Conservation (phyloP, 2,113 vertebrate genomes). For the Rhinopithecus roxellana region DNA sequence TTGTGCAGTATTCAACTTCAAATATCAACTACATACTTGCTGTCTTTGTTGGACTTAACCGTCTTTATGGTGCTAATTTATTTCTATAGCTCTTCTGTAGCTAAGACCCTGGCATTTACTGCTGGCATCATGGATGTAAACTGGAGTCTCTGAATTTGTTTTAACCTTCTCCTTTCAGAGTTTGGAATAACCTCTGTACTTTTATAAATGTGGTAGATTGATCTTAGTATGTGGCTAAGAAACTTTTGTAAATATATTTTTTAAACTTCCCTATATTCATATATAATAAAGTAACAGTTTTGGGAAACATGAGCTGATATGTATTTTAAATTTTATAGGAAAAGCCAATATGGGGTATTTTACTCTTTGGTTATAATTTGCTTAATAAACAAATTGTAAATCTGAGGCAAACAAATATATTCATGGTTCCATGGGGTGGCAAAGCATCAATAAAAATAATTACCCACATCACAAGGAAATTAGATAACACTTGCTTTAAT, state of each 20-base stretch:
- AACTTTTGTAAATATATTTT: not conserved
- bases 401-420: not conserved
- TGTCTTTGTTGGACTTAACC: constrained; percentile 52
- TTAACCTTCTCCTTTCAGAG: constrained; percentile 42
- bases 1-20: constrained; percentile 51
- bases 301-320: not conserved
- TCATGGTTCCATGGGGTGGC: not conserved
- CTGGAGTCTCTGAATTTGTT: constrained; percentile 25
- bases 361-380: not conserved
- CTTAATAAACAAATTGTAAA: constrained; percentile 49
- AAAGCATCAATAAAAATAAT: constrained; percentile 53
- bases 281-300: constrained; percentile 14
- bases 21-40: constrained; percentile 51
- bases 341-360: not conserved
- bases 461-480: constrained; percentile 57
- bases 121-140: constrained; percentile 6
- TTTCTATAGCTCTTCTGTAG: constrained; percentile 35
- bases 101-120: constrained; percentile 55
- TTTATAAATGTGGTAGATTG: not conserved
- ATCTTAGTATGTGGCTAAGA: not conserved
- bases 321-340: constrained; percentile 7
- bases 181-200: not conserved
- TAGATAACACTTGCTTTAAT: constrained; percentile 71
- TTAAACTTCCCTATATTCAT: not conserved
- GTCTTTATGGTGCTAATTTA: constrained; percentile 52